Base-by-base conservation (phyloP, 2,888 invertebrate species). In the Campopleginae sp. region DNA sequence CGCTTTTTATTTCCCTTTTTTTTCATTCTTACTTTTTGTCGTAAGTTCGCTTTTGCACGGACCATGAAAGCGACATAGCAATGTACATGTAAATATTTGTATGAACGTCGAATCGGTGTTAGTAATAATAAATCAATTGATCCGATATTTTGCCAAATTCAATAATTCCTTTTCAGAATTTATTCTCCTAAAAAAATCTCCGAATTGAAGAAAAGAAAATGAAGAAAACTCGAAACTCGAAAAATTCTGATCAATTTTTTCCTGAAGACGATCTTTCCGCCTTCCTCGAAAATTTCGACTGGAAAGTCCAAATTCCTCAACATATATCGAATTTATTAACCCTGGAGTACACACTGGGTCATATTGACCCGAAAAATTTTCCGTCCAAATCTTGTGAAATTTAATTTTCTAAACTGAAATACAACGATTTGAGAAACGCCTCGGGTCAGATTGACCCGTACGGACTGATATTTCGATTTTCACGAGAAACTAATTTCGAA, bases 81-180 rank as follows among this genome's bases (percentile, higher is more conserved):
- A 87, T 82, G 82, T 89, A 89, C 82, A 84, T 87, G 83, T 89
- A 89, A 88, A 88, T 91, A 91, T 91, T 89, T 90, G 90, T 89
- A 88, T 89, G 86, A 85, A 84, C 88, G 87, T 90, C 90, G 86
- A 90, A 86, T 87, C 84, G 85, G 80, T 91, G 91, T 91, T 91
- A 90, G 89, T 89, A 89, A 90, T 88, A 79, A 80, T 82, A 82
- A 86, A 82, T 68, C 61, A 78, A 81, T 66, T 74, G 74, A 61
- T 61, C 61, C 14, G 31, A 75, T 63, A 44, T 68, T 75, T 72
- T 23, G 68, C 46, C 38, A 63, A 6, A 27, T 17, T 19, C 27
- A 70, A 63, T 71, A 58, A 54, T 27, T 6, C 27, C 1, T 58
- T 27, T 27, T 14, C 3, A 14, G 14, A 4, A 27, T 58, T 58